A percentile compares a stretch with the other conserved stretches of the same genome.
These are phyloP conservation scores for Vanessa cardui DNA, from an alignment of 2,888 invertebrate species.

Conservation along the genomic window DNA sequence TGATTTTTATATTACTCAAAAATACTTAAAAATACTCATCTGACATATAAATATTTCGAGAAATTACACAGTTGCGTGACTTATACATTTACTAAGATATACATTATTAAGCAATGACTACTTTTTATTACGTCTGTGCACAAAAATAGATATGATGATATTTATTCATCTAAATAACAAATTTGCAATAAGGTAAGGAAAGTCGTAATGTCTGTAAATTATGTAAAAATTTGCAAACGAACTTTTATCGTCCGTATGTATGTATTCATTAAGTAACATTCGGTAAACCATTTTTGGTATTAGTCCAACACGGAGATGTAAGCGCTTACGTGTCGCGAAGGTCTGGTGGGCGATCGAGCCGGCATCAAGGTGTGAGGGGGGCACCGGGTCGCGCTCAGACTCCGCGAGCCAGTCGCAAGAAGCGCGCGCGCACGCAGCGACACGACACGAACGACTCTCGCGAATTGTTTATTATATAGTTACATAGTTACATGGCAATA, in stretches of 20 bases:
- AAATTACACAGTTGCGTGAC: neutral
- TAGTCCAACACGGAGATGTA: slow-evolving; percentile 72
- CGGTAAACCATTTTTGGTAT: slow-evolving; percentile 73
- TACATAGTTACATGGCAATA: slow-evolving; percentile 65
- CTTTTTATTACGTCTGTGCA: slow-evolving; percentile 1
- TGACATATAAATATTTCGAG: neutral
- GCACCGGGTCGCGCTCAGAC: slow-evolving; percentile 55
- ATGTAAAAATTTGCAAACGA: slow-evolving; percentile 24
- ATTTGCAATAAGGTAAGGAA: slow-evolving; percentile 19
- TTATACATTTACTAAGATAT: neutral
- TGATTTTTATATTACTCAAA: neutral
- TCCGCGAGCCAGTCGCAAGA: slow-evolving; percentile 76
- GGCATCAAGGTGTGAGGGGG: slow-evolving; percentile 57
- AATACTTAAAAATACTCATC: neutral
- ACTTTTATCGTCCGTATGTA: slow-evolving; percentile 32
- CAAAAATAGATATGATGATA: slow-evolving; percentile 18
- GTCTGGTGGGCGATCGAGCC: slow-evolving; percentile 64
- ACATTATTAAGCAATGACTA: neutral
- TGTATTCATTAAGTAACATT: slow-evolving; percentile 52
- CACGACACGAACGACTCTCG: slow-evolving; percentile 80
- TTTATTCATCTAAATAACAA: neutral
- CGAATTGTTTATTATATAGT: slow-evolving; percentile 55
- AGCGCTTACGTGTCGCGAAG: slow-evolving; percentile 76
- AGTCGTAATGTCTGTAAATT: slow-evolving; percentile 10
- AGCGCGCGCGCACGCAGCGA: slow-evolving; percentile 72